Conservation (phyloP, 2,113 vertebrate genomes). For the Periophthalmus modestus region DNA sequence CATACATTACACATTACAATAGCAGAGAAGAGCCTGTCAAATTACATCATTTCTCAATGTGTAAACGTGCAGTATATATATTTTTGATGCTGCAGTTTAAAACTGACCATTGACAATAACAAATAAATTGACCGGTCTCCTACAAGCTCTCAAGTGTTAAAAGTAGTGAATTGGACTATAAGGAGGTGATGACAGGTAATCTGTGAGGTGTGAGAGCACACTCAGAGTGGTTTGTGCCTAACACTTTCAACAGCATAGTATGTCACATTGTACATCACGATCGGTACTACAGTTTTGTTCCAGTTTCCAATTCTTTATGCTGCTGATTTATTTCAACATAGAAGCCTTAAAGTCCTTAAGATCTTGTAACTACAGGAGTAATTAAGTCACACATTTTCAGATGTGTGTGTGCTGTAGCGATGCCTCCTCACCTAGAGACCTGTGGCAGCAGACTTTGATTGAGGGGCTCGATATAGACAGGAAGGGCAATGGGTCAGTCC, state of each 20-base stretch:
- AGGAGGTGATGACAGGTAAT: slow-evolving; percentile 12
- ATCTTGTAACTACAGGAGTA: background rate
- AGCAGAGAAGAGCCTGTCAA: no score
- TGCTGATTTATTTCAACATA: background rate
- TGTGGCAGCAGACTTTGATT: background rate
- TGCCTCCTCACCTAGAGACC: background rate
- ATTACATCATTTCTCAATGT: background rate
- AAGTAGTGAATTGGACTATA: background rate
- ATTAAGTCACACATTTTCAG: no score
- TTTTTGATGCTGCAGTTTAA: background rate
- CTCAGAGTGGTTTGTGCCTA: background rate
- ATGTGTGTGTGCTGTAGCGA: background rate
- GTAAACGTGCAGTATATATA: background rate
- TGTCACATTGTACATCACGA: background rate
- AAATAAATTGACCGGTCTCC: background rate
- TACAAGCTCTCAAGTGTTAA: background rate
- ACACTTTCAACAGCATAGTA: background rate
- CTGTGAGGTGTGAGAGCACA: background rate
- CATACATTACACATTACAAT: no score
- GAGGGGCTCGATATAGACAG: background rate
- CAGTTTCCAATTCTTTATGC: no score
- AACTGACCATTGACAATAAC: background rate
- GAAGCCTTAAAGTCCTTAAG: background rate
- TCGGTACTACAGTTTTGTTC: background rate
- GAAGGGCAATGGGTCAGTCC: background rate